These are phyloP conservation scores for Microvelia longipes DNA, from an alignment of 1,140 invertebrate species.

Conservation along the genomic window DNA sequence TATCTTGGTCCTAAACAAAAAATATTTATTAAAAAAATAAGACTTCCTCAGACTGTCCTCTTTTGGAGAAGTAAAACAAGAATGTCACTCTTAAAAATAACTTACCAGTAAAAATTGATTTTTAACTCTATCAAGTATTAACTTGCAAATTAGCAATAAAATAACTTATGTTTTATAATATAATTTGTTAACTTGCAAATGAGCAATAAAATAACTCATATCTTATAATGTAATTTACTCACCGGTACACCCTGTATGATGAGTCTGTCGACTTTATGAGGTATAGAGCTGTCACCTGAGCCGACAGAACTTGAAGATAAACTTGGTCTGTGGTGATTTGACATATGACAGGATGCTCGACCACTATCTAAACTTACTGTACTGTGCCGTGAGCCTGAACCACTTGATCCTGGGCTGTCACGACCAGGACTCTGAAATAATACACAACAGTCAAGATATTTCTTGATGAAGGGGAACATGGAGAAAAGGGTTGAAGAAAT, in stretches of 20 bases:
- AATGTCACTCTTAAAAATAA: too few species aligned
- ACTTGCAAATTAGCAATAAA: too few species aligned
- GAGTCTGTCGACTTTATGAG: slow-evolving; percentile 41
- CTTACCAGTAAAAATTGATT: too few species aligned
- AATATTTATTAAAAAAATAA: slow-evolving; percentile 5
- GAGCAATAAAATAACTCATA: too few species aligned
- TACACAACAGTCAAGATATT: neutral
- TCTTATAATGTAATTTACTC: slow-evolving; percentile 14
- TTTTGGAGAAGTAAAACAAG: too few species aligned
- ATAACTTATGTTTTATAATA: too few species aligned
- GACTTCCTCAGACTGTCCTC: too few species aligned
- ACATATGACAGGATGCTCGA: slow-evolving; percentile 46
- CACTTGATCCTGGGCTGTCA: slow-evolving; percentile 75
- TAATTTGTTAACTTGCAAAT: too few species aligned
- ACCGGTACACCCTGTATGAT: slow-evolving; percentile 44
- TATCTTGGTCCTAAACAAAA: slow-evolving; percentile 63
- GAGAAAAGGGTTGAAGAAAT: too few species aligned
- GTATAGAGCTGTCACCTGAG: slow-evolving; percentile 40
- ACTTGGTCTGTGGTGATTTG: slow-evolving; percentile 16
- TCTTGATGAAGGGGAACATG: too few species aligned
- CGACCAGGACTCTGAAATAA: slow-evolving; percentile 59
- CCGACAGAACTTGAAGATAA: slow-evolving; percentile 52
- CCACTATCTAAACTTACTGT: slow-evolving; percentile 86
- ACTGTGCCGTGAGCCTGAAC: slow-evolving; percentile 69
- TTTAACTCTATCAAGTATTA: too few species aligned